Percentiles rank a stretch among this genome's conserved stretches.
phyloP scores from a whole-genome alignment of 2,113 vertebrate genomes.

The Formicarius rufipectus region DNA sequence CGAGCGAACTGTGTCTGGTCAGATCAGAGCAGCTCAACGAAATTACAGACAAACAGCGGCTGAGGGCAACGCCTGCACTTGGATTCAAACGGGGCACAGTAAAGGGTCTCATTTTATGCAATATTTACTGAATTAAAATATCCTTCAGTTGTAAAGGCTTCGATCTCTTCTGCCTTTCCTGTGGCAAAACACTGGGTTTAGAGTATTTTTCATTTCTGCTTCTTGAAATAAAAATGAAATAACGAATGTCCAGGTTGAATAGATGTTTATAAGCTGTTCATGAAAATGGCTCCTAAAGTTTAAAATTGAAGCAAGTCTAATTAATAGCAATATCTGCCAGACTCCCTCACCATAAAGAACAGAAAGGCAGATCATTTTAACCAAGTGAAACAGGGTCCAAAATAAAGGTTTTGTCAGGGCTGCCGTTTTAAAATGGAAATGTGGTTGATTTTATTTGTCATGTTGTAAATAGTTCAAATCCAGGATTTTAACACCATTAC shows the following conservation, averaged over 20 bases:
- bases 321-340: not conserved
- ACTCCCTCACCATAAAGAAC: not conserved
- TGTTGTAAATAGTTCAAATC: slow-evolving; percentile 43
- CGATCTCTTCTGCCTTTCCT: slow-evolving; percentile 5
- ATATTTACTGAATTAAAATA: slow-evolving; percentile 62
- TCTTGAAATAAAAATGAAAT: not conserved
- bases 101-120: slow-evolving; percentile 46
- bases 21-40: slow-evolving; percentile 66
- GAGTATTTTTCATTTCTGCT: not conserved
- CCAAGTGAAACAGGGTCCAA: not conserved
- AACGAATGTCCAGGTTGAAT: not conserved
- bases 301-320: not conserved
- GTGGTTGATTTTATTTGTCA: slow-evolving; percentile 24
- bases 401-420: not conserved
- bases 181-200: not conserved
- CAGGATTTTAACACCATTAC: slow-evolving; percentile 7
- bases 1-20: slow-evolving; percentile 65
- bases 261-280: not conserved
- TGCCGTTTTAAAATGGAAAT: slow-evolving; percentile 53
- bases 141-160: slow-evolving; percentile 30
- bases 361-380: slow-evolving; percentile 47
- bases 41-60: slow-evolving; percentile 57
- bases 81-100: not conserved
- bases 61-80: slow-evolving; percentile 30
- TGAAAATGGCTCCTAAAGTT: not conserved